Conservation (phyloP, 2,113 vertebrate species). For the Hippocampus mohnikei region DNA sequence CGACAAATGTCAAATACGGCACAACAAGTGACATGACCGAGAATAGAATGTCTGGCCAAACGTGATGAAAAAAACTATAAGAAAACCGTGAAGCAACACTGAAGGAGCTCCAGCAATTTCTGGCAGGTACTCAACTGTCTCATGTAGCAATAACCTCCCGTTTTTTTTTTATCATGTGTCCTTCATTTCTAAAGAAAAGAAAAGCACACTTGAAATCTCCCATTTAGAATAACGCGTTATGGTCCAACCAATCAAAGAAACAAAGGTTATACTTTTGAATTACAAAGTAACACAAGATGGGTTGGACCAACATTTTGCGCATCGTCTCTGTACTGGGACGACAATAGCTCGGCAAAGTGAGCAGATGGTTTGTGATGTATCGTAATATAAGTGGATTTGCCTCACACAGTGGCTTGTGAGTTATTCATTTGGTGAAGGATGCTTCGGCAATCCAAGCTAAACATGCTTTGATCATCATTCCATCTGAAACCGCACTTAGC, state of each 20-base stretch:
- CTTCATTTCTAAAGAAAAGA: not conserved
- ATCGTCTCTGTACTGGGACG: not conserved
- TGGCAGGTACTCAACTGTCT: too few relatives aligned
- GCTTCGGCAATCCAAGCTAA: conserved; percentile 37
- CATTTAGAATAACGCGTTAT: not conserved
- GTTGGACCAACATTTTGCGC: not conserved
- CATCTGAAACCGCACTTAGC: conserved; percentile 24
- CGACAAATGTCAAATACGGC: not conserved
- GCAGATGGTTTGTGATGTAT: not conserved
- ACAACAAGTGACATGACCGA: not conserved
- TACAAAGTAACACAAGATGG: not conserved
- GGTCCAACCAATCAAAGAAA: not conserved
- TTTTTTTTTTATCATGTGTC: not conserved
- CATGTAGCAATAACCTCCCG: too few relatives aligned
- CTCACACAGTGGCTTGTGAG: conserved; percentile 6
- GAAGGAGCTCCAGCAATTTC: too few relatives aligned
- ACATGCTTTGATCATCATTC: conserved; percentile 58
- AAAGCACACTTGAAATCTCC: not conserved
- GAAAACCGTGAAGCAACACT: too few relatives aligned
- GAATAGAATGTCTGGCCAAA: not conserved
- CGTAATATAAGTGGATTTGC: not conserved
- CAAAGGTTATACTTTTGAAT: not conserved
- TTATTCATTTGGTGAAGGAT: not conserved
- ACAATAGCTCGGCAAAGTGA: not conserved
- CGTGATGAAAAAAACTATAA: not conserved